A percentile compares a stretch with the other conserved stretches of the same genome.
These are phyloP conservation scores for Syngnathus floridae DNA, from an alignment of 2,113 vertebrate species.

Conservation along the genomic window DNA sequence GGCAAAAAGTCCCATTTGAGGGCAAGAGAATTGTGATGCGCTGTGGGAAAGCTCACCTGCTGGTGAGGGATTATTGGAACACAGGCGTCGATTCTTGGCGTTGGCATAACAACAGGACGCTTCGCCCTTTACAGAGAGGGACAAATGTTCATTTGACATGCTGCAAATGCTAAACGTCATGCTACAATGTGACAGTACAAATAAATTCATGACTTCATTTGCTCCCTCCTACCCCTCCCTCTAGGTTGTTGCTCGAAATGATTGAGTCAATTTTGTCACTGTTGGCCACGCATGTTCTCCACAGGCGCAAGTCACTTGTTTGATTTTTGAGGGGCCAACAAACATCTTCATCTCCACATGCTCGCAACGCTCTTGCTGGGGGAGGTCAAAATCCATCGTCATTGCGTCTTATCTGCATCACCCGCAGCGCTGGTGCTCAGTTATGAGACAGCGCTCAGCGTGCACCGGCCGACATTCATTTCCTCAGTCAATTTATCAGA, in stretches of 20 bases:
- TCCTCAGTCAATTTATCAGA: slow-evolving; percentile 25
- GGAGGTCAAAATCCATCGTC: neutral
- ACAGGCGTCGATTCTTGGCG: slow-evolving; percentile 74
- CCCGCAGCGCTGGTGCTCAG: slow-evolving; percentile 5
- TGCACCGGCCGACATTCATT: slow-evolving; percentile 17
- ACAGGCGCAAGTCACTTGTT: neutral
- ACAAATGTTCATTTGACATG: neutral
- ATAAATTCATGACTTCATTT: neutral
- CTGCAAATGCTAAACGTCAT: neutral
- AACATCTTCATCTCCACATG: neutral
- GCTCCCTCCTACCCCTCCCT: neutral
- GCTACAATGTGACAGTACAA: neutral
- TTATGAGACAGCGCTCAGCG: slow-evolving; percentile 17
- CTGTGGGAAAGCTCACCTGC: slow-evolving; percentile 74
- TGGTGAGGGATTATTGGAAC: slow-evolving; percentile 87
- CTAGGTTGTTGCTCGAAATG: neutral
- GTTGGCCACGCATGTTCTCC: neutral
- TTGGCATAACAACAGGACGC: slow-evolving; percentile 70
- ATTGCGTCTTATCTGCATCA: neutral
- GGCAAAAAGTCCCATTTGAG: neutral
- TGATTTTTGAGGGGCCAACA: neutral
- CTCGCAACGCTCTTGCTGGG: neutral
- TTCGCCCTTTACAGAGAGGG: slow-evolving; percentile 75
- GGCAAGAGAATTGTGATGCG: neutral
- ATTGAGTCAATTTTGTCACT: neutral